Base-by-base conservation (phyloP, 2,888 invertebrate species). In the Heliconius ismenius region DNA sequence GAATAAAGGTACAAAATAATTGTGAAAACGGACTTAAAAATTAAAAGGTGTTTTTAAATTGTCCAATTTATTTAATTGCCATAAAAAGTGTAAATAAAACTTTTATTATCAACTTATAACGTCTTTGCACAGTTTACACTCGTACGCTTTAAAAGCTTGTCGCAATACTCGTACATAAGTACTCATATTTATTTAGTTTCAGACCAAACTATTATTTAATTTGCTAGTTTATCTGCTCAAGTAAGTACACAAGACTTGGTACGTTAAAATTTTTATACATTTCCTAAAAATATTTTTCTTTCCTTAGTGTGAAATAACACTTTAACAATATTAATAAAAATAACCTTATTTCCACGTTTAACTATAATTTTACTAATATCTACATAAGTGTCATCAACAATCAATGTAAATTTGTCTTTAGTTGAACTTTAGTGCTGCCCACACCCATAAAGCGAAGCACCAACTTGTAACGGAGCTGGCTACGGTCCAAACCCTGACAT, bases 361-460 rank as follows among this genome's bases (percentile, higher is more conserved):
- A 28, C 21, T 63, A 32, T 21, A 32, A 62, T 26, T 1, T 26
- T 15, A 64, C 67, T 24, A 58, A 58, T 36, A n/a, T 43, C 36
- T 65, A n/a, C 43, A 24, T 39, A 49, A 76, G 60, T 67, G 54
- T 49, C 32, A 28, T 75, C 36, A 64, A 28, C 54, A 67, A 76
- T 76, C 72, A 62, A 73, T 65, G 76, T 58, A 60, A 76, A 76
- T 76, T 67, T 73, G 65, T 58, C 32, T 64, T 58, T 72, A 43
- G 76, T 65, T 72, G 39, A 73, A 72, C 76, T 70, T 76, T 58
- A 73, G 73, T 76, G 76, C 39, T 73, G 65, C 39, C 65, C 26
- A 58, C 76, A 54, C 63, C 65, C 78, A 74, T 78, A 76, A 74
- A 74, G 74, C 70, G 73, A 74, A 74, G 70, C 70, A 76, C 65